Conservation (phyloP, 1,140 invertebrate genomes). For the Drosophila pseudoobscura region DNA sequence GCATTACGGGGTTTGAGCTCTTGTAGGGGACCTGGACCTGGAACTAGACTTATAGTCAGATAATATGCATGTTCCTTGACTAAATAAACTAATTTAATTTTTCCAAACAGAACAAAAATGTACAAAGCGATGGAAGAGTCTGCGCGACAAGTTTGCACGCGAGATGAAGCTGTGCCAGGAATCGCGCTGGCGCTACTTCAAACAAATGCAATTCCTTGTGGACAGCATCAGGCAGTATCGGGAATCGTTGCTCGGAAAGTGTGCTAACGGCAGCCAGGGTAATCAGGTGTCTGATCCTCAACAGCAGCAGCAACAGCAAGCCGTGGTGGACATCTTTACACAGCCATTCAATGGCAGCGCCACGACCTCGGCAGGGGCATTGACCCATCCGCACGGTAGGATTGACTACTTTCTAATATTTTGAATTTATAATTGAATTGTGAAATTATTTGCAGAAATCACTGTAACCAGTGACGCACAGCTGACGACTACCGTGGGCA, state of each 20-base stretch:
- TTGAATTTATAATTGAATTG: not conserved
- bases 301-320: constrained; percentile 76
- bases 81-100: constrained; percentile 1
- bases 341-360: constrained; percentile 78
- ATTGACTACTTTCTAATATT: not conserved
- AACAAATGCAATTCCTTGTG: constrained; percentile 80
- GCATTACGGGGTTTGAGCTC: too few relatives aligned
- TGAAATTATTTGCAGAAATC: constrained; percentile 59
- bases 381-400: constrained; percentile 79
- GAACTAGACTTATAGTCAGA: too few relatives aligned
- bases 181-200: constrained; percentile 81
- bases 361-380: constrained; percentile 71
- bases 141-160: constrained; percentile 79
- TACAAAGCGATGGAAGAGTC: constrained; percentile 80
- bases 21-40: too few relatives aligned
- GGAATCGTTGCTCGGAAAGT: constrained; percentile 76
- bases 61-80: too few relatives aligned
- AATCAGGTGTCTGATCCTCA: constrained; percentile 75
- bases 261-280: constrained; percentile 63
- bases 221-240: constrained; percentile 79
- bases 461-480: constrained; percentile 77
- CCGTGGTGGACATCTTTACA: constrained; percentile 77
- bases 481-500: constrained; percentile 68
- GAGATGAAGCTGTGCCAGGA: constrained; percentile 81
- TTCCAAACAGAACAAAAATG: constrained; percentile 77